A percentile compares a stretch with the other conserved stretches of the same genome.
phyloP scores from a whole-genome alignment of 2,797 vertebrate genomes.

The Esox lucius region DNA sequence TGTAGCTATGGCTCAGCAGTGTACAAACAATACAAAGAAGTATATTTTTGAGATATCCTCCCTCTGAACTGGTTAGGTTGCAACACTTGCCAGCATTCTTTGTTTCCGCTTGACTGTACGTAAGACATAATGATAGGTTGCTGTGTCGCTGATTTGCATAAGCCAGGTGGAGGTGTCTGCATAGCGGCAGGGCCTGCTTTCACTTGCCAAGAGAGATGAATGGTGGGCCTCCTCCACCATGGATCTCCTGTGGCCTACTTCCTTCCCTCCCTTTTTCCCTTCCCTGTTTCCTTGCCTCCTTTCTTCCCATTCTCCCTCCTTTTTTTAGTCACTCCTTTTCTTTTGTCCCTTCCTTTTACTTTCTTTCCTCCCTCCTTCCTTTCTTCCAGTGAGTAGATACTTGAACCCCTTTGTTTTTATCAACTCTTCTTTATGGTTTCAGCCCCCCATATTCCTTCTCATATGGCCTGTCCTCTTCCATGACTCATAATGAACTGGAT shows the following conservation, averaged over 20 bases:
- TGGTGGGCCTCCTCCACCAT: slow-evolving; percentile 4
- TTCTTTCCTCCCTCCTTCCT: slow-evolving; percentile 11
- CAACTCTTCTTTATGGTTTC: slow-evolving; percentile 57
- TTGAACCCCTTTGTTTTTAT: slow-evolving; percentile 57
- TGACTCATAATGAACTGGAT: neutral
- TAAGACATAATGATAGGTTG: neutral
- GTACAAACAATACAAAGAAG: neutral
- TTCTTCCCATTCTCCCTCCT: slow-evolving; percentile 20
- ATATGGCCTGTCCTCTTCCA: neutral
- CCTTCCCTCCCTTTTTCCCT: slow-evolving; percentile 20
- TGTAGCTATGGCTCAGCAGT: slow-evolving; percentile 18
- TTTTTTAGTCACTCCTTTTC: neutral
- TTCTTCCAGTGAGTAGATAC: slow-evolving; percentile 51
- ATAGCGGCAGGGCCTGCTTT: neutral
- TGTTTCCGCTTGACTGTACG: neutral
- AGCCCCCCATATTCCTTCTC: slow-evolving; percentile 34
- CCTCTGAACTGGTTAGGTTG: neutral
- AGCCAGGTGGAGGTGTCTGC: slow-evolving; percentile 4
- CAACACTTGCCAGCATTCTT: neutral
- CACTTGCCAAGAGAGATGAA: neutral
- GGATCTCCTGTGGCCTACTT: neutral
- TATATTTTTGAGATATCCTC: neutral
- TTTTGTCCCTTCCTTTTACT: no score
- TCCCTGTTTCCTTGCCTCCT: neutral
- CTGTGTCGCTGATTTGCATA: slow-evolving; percentile 28